Base-by-base conservation (phyloP, 2,797 vertebrate species). In the Microctenopoma stevenorrisi region DNA sequence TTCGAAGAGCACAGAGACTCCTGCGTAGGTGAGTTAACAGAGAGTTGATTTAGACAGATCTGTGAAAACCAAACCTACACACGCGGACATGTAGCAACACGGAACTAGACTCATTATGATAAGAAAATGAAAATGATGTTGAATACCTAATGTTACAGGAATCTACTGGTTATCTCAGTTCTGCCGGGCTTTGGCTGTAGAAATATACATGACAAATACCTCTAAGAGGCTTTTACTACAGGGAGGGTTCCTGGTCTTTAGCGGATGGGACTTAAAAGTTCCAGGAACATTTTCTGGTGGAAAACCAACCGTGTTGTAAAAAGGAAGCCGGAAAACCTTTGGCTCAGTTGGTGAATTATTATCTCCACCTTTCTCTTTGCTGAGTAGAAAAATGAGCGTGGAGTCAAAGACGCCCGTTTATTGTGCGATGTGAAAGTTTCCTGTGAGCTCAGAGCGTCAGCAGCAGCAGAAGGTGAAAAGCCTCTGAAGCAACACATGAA, bases 1-100 rank as follows among this genome's bases (percentile, higher is more conserved):
- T 98, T 97, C 0, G 96, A 98, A 54, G 96, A 98, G 69, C 95
- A 94, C 81, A 88, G 88, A 5, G 97, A 98, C 49, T 93, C 96
- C 77, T 99, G 98, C 25, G 93, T 94, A 63, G 97, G 98, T 99
- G 22, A 22, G 22, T 22, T 22, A 22, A 22, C 22, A 22, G 22
- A 22, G 22, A 22, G 22, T 22, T 22, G 22, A 22, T 22, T 22
- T 22, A 22, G 22, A 22, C 22, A 22, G 22, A 22, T 22, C 22
- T 22, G 18, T 18, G 18, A 18, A 18, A 18, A 18, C 18, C 18
- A 18, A 18, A 18, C 18, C 18, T 18, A 18, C 54, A 5, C 1
- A 22, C 25, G 14, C 54, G 5, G 0, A 11, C 4, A 6, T 33
- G 47, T 33, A 33, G 16, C 8, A 4, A 22, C 25, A 58, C 11